These are phyloP conservation scores for Harpegnathos saltator DNA, from an alignment of 1,140 invertebrate genomes.

Conservation along the genomic window DNA sequence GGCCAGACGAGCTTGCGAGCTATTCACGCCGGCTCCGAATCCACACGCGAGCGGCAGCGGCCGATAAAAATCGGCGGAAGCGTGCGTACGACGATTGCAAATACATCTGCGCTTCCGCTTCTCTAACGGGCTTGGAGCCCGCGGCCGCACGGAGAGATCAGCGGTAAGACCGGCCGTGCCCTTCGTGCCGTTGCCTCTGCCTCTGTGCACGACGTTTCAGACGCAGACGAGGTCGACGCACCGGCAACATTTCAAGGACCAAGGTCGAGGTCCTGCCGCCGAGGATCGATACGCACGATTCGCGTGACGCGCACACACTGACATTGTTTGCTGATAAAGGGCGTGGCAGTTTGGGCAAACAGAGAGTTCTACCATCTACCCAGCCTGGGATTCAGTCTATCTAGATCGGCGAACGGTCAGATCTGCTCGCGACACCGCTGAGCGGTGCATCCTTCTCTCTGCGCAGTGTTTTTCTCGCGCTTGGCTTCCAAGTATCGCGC, in stretches of 20 bases:
- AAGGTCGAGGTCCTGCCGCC: slow-evolving; percentile 82
- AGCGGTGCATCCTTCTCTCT: not conserved
- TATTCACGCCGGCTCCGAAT: slow-evolving; percentile 9
- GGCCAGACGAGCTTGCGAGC: not conserved
- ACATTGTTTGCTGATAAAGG: slow-evolving; percentile 58
- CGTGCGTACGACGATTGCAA: slow-evolving; percentile 27
- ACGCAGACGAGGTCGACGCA: slow-evolving; percentile 72
- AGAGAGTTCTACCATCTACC: not conserved
- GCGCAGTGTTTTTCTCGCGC: not conserved
- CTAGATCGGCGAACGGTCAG: not conserved
- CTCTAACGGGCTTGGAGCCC: slow-evolving; percentile 50
- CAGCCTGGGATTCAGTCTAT: not conserved
- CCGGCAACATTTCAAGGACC: slow-evolving; percentile 76
- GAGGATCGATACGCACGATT: slow-evolving; percentile 78
- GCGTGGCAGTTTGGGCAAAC: slow-evolving; percentile 58
- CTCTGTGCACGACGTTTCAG: slow-evolving; percentile 53
- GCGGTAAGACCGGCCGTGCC: not conserved
- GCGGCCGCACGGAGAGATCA: not conserved
- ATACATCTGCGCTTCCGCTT: slow-evolving; percentile 47
- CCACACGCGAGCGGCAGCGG: not conserved
- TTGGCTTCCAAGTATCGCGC: not conserved
- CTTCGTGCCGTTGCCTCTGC: not conserved
- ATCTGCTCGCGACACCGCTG: not conserved
- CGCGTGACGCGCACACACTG: slow-evolving; percentile 42
- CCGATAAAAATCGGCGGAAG: slow-evolving; percentile 45